Evolutionary conservation across 2,797 vertebrate species (phyloP).

Genomic region (Peromyscus eremicus): DNA sequence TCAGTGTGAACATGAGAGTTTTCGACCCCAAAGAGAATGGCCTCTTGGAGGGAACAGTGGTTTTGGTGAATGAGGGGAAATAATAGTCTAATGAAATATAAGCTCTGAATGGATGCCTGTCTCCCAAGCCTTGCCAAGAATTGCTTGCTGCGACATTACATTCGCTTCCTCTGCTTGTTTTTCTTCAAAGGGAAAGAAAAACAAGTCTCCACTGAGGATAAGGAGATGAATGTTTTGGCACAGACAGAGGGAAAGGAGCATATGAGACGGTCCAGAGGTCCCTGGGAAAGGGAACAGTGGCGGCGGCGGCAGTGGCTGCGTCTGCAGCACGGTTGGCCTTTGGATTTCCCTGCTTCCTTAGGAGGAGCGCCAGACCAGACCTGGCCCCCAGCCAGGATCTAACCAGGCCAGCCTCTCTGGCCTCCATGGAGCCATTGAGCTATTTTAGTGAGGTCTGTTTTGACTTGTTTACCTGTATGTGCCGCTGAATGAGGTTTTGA

Average conservation of each 20-base stretch:
- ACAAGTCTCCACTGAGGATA: conserved; percentile 59
- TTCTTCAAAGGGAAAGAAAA: conserved; percentile 79
- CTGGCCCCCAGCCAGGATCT: background rate
- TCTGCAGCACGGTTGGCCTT: background rate
- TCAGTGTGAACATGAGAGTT: conserved; percentile 60
- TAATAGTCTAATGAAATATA: conserved; percentile 77
- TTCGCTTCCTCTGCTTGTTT: conserved; percentile 77
- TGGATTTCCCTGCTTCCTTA: conserved; percentile 65
- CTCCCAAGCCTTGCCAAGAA: conserved; percentile 63
- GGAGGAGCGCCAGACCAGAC: conserved; percentile 68
- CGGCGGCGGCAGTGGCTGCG: background rate
- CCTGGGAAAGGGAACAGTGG: conserved; percentile 51
- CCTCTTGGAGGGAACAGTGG: conserved; percentile 57
- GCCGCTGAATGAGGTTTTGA: conserved; percentile 55
- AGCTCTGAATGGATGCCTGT: conserved; percentile 68
- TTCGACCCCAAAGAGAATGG: conserved; percentile 69
- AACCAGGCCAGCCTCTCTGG: conserved; percentile 42
- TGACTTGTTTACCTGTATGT: conserved; percentile 74
- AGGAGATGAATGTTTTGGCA: conserved; percentile 61
- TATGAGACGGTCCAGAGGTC: conserved; percentile 28
- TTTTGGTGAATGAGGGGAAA: conserved; percentile 71
- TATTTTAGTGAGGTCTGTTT: conserved; percentile 80
- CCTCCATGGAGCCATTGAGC: conserved; percentile 46
- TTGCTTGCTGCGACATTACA: conserved; percentile 73
- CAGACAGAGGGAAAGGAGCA: background rate